These are phyloP conservation scores for Macrotrachela quadricornifera DNA, from an alignment of 1,140 invertebrate species.

Conservation along the genomic window DNA sequence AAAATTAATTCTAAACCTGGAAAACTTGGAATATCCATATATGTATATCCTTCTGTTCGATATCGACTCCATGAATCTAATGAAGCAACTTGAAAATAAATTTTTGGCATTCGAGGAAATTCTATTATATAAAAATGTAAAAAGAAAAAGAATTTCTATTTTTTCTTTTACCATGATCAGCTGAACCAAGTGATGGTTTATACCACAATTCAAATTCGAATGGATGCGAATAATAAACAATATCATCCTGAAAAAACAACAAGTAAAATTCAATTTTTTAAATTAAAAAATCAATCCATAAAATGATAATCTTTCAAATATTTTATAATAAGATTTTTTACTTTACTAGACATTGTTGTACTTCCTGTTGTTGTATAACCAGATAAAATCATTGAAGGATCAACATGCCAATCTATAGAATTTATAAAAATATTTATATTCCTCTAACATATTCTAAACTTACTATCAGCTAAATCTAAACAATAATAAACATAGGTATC, in stretches of 20 bases:
- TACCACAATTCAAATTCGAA: conserved; percentile 29
- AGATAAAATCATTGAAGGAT: conserved; percentile 19
- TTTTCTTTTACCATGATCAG: neutral
- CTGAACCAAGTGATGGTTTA: neutral
- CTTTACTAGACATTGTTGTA: conserved; percentile 14
- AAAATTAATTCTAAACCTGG: conserved; percentile 21
- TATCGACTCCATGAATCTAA: conserved; percentile 33
- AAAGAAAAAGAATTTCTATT: no score
- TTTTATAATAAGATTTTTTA: no score
- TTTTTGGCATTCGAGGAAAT: conserved; percentile 23
- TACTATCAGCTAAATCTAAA: conserved; percentile 36
- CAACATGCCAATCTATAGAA: conserved; percentile 26
- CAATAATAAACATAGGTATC: conserved; percentile 37
- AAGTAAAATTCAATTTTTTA: no score
- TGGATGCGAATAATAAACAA: conserved; percentile 30
- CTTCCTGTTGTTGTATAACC: conserved; percentile 29
- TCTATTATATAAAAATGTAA: no score
- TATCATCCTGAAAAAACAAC: conserved; percentile 25
- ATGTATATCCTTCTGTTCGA: conserved; percentile 40
- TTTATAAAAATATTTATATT: neutral
- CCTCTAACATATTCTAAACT: conserved; percentile 13
- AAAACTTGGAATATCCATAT: conserved; percentile 28
- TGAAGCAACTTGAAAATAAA: conserved; percentile 32
- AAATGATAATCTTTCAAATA: no score
- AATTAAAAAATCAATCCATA: no score